Base-by-base conservation (phyloP, 2,113 vertebrate species). In the Takifugu bimaculatus region DNA sequence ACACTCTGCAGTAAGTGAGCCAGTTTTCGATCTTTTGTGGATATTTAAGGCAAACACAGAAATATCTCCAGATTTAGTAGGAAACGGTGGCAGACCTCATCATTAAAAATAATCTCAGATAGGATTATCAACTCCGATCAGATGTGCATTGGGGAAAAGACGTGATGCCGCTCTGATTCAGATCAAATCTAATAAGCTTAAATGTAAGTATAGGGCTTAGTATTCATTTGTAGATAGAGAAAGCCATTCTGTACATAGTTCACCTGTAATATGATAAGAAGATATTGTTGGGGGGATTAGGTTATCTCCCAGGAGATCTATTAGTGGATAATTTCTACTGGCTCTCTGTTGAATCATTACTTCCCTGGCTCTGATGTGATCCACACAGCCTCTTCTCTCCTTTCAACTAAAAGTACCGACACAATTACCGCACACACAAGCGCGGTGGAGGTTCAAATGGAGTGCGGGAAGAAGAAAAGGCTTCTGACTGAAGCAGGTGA, bases 251-350 rank as follows among this genome's bases (percentile, higher is more conserved):
- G 82, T 81, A 74, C 82, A 85, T 84, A 87, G 86, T 89, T 89
- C 79, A 86, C 83, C 85, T 86, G 87, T 85, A 85, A 87, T 85
- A 85, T 85, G 85, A 89, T 87, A 87, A 89, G 82, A 66, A 83
- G 82, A 88, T 90, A 89, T 86, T 89, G 87, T 87, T 86, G 77
- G 76, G 76, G 75, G 88, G 89, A 90, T 90, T 88, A 90, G 72
- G 80, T 74, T 87, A 87, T 88, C 86, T 89, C 78, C 63, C 82
- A 39, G 42, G 84, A 83, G 83, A 90, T 90, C 83, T 87, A 84
- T 86, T 85, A 87, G 81, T 71, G 77, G 79, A 78, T 88, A 80
- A 85, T 15, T 83, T 81, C 67, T 69, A 52, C 68, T 71, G 77
- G 68, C 79, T 84, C 76, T 81, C 82, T 82, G 79, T 71, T 81